Conservation (phyloP, 2,797 vertebrate species). For the Gymnoscopelus microlampas region DNA sequence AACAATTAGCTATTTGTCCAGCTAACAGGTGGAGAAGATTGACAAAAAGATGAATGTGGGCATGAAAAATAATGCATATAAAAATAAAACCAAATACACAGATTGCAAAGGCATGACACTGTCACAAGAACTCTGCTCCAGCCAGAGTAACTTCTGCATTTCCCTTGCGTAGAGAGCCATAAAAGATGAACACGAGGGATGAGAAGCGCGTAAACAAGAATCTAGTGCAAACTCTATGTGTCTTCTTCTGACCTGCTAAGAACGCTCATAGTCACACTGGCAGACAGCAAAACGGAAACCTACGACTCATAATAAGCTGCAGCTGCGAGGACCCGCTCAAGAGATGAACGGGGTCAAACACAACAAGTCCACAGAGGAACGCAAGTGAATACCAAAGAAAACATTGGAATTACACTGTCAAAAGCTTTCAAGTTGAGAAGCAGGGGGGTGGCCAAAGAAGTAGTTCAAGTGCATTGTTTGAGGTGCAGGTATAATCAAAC, state of each 20-base stretch:
- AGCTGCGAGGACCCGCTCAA: constrained; percentile 49
- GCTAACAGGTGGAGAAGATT: constrained; percentile 24
- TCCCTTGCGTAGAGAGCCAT: constrained; percentile 15
- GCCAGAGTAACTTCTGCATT: constrained; percentile 8
- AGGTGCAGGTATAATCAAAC: constrained; percentile 22
- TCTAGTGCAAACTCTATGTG: constrained; percentile 34
- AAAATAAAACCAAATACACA: constrained; percentile 40
- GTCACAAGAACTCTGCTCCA: constrained; percentile 34
- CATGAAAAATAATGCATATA: constrained; percentile 31
- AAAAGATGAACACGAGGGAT: constrained; percentile 9
- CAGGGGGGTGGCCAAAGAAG: constrained; percentile 37
- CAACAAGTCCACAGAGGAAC: constrained; percentile 34
- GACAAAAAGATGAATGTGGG: constrained; percentile 21
- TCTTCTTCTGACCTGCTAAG: constrained; percentile 33
- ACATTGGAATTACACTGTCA: constrained; percentile 45
- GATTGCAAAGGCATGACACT: constrained; percentile 58
- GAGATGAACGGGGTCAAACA: constrained; percentile 35
- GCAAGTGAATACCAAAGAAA: constrained; percentile 50
- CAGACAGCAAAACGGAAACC: constrained; percentile 5
- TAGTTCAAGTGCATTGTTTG: constrained; percentile 28
- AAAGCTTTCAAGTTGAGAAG: constrained; percentile 38
- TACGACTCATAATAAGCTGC: constrained; percentile 41
- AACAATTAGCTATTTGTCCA: constrained; percentile 38
- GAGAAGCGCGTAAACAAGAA: constrained; percentile 54
- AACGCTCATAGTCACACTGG: constrained; percentile 17